phyloP scores from a whole-genome alignment of 2,888 invertebrate genomes.

The Latrodectus elegans region DNA sequence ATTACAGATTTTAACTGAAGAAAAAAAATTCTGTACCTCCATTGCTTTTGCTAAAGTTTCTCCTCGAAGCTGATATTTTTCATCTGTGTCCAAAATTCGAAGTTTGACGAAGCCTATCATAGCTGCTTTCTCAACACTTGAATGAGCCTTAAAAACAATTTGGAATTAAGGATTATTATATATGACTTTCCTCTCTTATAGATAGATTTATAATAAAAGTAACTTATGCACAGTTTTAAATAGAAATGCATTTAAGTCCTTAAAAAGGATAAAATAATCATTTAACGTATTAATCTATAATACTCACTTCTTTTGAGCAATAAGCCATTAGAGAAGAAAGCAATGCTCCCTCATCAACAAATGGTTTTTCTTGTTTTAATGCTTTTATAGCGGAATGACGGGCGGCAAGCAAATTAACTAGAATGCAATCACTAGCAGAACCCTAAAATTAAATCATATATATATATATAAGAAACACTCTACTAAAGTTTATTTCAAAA shows the following conservation, averaged over 20 bases:
- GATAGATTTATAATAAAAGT: too few relatives aligned
- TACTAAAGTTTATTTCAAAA: too few relatives aligned
- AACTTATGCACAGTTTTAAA: too few relatives aligned
- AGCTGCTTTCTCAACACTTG: conserved; percentile 93
- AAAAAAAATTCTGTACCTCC: conserved; percentile 42
- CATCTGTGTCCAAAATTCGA: conserved; percentile 90
- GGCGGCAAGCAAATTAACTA: conserved; percentile 78
- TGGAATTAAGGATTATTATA: too few relatives aligned
- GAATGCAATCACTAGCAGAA: conserved; percentile 95
- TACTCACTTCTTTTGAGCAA: conserved; percentile 76
- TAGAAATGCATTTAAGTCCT: too few relatives aligned
- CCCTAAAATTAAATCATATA: conserved; percentile 79
- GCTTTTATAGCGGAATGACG: conserved; percentile 83
- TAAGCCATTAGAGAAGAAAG: conserved; percentile 92
- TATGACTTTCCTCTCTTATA: too few relatives aligned
- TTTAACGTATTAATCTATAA: neutral
- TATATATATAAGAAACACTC: too few relatives aligned
- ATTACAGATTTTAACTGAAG: neutral
- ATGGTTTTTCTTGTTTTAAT: conserved; percentile 87
- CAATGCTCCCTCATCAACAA: conserved; percentile 90
- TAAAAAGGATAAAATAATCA: too few relatives aligned
- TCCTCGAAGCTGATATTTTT: conserved; percentile 86
- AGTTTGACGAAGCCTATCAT: conserved; percentile 95
- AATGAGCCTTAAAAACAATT: conserved; percentile 80
- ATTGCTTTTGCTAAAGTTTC: conserved; percentile 84